phyloP scores from a whole-genome alignment of 2,797 vertebrate genomes.

The Echeneis naucrates region DNA sequence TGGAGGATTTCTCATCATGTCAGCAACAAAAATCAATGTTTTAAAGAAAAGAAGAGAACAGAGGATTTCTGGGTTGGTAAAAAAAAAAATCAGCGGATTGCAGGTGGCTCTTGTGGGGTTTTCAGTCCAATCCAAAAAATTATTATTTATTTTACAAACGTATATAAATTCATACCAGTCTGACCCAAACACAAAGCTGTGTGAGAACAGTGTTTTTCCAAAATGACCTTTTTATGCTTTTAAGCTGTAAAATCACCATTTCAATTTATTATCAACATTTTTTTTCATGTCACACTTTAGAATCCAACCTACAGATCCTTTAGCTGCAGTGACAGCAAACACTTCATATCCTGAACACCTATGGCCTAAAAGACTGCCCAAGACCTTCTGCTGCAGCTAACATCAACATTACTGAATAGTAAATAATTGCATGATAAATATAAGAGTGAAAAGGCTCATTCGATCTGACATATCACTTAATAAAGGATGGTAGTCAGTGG shows the following conservation, averaged over 20 bases:
- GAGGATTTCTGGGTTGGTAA: conserved; percentile 2
- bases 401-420: conserved; percentile 13
- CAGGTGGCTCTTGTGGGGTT: conserved; percentile 8
- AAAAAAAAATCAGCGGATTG: conserved; percentile 18
- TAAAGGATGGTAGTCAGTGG: conserved; percentile 24
- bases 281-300: background rate
- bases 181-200: background rate
- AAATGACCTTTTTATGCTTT: background rate
- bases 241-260: background rate
- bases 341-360: background rate
- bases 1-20: conserved; percentile 37
- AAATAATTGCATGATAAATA: conserved; percentile 15
- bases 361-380: background rate
- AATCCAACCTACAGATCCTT: background rate
- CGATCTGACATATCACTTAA: conserved; percentile 31
- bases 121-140: background rate
- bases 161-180: conserved; percentile 4
- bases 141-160: background rate
- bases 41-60: background rate
- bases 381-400: background rate
- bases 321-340: background rate
- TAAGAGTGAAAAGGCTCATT: conserved; percentile 27
- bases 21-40: conserved; percentile 3
- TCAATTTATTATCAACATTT: background rate
- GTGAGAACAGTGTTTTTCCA: background rate